A percentile compares a stretch with the other conserved stretches of the same genome.
phyloP scores from a whole-genome alignment of 92 coral and sea anemone genomes.

The Ricordea florida region DNA sequence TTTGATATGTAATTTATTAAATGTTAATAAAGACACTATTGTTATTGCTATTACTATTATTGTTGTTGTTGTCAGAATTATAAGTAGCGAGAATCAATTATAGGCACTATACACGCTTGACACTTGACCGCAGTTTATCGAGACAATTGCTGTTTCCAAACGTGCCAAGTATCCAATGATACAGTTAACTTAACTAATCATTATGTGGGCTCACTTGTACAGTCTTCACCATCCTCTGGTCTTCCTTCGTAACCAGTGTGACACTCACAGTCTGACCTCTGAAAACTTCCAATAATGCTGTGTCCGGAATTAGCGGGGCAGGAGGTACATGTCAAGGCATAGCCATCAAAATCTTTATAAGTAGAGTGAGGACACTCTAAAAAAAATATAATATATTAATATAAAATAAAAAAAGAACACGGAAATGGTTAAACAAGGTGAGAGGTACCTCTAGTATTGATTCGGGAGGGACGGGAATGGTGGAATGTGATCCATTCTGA shows the following conservation, averaged over 20 bases:
- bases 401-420: neutral
- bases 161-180: too few species aligned
- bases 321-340: constrained; percentile 47
- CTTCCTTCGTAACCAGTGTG: constrained; percentile 34
- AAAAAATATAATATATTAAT: neutral
- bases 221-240: constrained; percentile 6
- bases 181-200: neutral
- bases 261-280: constrained; percentile 3
- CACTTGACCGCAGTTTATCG: too few species aligned
- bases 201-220: constrained; percentile 25
- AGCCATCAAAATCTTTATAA: constrained; percentile 62
- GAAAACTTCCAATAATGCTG: neutral
- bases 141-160: too few species aligned
- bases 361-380: constrained; percentile 62
- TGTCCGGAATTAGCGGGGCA: constrained; percentile 68
- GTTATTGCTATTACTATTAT: too few species aligned
- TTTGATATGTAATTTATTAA: too few species aligned
- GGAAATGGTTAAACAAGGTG: neutral
- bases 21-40: too few species aligned
- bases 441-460: neutral
- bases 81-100: too few species aligned
- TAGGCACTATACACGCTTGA: too few species aligned
- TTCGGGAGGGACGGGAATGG: too few species aligned
- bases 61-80: too few species aligned
- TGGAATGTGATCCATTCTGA: too few species aligned